These are phyloP conservation scores for Meiosimyza platycephala DNA, from an alignment of 2,888 invertebrate species.

Conservation along the genomic window DNA sequence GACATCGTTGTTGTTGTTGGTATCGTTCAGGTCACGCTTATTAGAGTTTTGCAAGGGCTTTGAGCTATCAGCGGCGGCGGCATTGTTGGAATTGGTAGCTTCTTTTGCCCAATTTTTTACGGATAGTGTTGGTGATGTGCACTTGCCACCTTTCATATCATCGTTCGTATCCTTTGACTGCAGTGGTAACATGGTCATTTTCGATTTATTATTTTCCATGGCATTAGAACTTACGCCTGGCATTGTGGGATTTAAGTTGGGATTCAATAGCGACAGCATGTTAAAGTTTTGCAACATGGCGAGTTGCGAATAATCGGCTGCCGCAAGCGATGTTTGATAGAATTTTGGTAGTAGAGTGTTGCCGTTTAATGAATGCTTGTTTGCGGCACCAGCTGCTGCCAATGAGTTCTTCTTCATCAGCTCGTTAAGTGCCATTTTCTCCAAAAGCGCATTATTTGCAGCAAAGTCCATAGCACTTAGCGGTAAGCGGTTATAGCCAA, in stretches of 20 bases:
- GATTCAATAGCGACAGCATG: conserved; percentile 71
- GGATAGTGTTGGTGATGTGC: conserved; percentile 52
- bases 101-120: conserved; percentile 63
- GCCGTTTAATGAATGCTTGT: conserved; percentile 63
- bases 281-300: conserved; percentile 70
- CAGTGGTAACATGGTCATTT: conserved; percentile 12
- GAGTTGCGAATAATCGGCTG: conserved; percentile 70
- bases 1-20: conserved; percentile 52
- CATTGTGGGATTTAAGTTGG: conserved; percentile 52
- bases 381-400: conserved; percentile 26
- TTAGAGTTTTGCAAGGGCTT: conserved; percentile 33
- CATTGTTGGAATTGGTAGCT: conserved; percentile 29
- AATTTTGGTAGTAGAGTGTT: conserved; percentile 51
- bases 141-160: conserved; percentile 40
- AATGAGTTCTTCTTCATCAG: conserved; percentile 56
- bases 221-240: conserved; percentile 43
- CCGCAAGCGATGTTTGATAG: conserved; percentile 55
- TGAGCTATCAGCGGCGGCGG: conserved; percentile 17
- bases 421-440: conserved; percentile 60
- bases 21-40: conserved; percentile 48
- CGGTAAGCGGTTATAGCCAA: conserved; percentile 54
- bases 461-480: conserved; percentile 55
- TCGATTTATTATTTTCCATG: conserved; percentile 33
- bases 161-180: conserved; percentile 33
- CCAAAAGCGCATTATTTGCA: conserved; percentile 57